phyloP scores from a whole-genome alignment of 2,888 invertebrate species.

The Drosophila kanekoi region DNA sequence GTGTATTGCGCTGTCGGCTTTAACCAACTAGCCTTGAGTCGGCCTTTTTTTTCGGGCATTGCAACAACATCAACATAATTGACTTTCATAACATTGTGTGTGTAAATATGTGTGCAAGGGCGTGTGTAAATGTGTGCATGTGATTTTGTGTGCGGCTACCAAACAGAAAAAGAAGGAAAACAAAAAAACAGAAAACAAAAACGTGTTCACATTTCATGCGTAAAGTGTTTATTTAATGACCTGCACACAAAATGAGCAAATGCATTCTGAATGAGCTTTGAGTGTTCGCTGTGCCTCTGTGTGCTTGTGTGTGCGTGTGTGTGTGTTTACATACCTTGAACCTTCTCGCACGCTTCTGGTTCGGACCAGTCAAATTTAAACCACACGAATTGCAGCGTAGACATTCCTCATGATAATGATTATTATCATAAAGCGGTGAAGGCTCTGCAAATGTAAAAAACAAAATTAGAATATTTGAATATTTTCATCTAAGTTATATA shows the following conservation, averaged over 20 bases:
- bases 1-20: neutral
- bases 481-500: neutral
- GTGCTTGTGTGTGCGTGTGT: conserved; percentile 10
- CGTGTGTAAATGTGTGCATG: conserved; percentile 9
- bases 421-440: conserved; percentile 96
- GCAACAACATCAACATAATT: conserved; percentile 39
- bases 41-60: neutral
- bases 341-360: conserved; percentile 90
- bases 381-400: conserved; percentile 98
- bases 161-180: neutral
- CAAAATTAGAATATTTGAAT: neutral
- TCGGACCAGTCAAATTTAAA: conserved; percentile 95
- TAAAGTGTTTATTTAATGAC: conserved; percentile 63
- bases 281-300: neutral
- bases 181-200: conserved; percentile 4
- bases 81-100: conserved; percentile 30
- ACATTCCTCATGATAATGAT: conserved; percentile 99
- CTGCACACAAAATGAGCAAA: conserved; percentile 56
- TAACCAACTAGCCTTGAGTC: neutral
- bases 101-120: neutral
- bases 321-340: conserved; percentile 86
- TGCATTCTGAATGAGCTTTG: conserved; percentile 64
- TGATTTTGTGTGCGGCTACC: neutral
- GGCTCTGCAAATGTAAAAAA: conserved; percentile 89
- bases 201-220: conserved; percentile 45